These are phyloP conservation scores for Actenoides hombroni DNA, from an alignment of 2,113 vertebrate species.

Conservation along the genomic window DNA sequence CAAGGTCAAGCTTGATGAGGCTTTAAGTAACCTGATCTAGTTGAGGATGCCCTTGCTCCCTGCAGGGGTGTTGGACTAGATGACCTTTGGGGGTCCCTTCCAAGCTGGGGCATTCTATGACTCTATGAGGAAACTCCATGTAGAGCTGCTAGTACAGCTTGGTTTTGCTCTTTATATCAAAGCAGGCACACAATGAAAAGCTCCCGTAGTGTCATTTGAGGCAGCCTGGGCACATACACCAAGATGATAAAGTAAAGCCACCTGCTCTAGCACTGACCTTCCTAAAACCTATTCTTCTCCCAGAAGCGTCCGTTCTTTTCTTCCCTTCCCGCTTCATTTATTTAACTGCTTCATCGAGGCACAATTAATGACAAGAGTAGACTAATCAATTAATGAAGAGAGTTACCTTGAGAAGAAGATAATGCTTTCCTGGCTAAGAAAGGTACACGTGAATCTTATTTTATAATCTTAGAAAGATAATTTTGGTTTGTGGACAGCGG, in stretches of 20 bases:
- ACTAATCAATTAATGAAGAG: neutral
- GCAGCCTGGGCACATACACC: fast-evolving
- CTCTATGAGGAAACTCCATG: neutral
- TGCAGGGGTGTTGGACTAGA: too few relatives aligned
- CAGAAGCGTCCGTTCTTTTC: fast-evolving
- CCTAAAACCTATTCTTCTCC: neutral
- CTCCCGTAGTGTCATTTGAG: neutral
- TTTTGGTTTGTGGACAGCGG: neutral
- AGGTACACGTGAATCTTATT: neutral
- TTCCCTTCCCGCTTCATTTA: neutral
- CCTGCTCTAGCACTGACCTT: neutral
- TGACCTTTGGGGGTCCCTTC: too few relatives aligned
- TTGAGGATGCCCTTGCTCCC: too few relatives aligned
- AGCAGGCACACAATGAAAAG: neutral
- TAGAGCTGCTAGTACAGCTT: neutral
- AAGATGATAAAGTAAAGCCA: neutral
- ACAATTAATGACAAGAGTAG: neutral
- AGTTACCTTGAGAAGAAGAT: neutral
- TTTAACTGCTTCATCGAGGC: neutral
- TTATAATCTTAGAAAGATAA: neutral
- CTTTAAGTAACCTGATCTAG: too few relatives aligned
- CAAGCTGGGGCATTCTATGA: too few relatives aligned
- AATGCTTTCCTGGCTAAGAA: neutral
- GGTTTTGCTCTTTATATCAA: neutral
- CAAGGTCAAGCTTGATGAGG: too few relatives aligned